Base-by-base conservation (phyloP, 2,888 invertebrate species). In the Crepidodera aurea region DNA sequence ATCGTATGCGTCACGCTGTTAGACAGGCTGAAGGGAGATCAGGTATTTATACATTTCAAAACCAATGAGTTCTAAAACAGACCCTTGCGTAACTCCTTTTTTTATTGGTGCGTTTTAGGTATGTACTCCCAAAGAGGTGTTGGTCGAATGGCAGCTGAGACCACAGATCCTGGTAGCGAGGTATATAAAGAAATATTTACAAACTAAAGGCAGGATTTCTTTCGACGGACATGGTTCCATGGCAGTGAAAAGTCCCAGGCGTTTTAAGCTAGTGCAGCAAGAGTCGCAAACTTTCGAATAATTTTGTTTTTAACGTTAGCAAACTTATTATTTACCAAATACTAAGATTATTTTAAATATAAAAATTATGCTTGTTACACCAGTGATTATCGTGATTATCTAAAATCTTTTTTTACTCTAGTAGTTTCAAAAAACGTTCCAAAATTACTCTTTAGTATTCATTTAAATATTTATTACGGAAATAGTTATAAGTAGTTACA, bases 21-120 rank as follows among this genome's bases (percentile, higher is more conserved):
- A 53, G 95, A 98, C 82, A 87, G 98, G 67, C 87, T 98, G 39
- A 91, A 94, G 77, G 94, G 95, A 18, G 98, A 98, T 82, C 96
- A 97, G 88, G 93, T 96, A 81, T 53, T 1, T 25, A 27, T 13
- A 34, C 4, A 34, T 34, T 34, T 34, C 37, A 12, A 34, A 25
- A 25, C 25, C 5, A 29, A 22, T 22, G 22, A 6, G 34, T 34
- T 34, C 34, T 3, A 34, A 5, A 8, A 3, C n/a, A 10, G 32
- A 32, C 10, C 7, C 32, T 32, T 32, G 10, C 8, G 10, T 3
- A 32, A 7, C 22, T 4, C n/a, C 4, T 32, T 10, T 32, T 32
- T 32, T 32, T 32, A 32, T 32, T 32, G 2, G 4, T 34, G n/a
- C 10, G 12, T 34, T 77, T 13, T 71, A 93, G 93, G 93, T 95